Conservation (phyloP, 2,797 vertebrate species). For the Peromyscus melanophrys region DNA sequence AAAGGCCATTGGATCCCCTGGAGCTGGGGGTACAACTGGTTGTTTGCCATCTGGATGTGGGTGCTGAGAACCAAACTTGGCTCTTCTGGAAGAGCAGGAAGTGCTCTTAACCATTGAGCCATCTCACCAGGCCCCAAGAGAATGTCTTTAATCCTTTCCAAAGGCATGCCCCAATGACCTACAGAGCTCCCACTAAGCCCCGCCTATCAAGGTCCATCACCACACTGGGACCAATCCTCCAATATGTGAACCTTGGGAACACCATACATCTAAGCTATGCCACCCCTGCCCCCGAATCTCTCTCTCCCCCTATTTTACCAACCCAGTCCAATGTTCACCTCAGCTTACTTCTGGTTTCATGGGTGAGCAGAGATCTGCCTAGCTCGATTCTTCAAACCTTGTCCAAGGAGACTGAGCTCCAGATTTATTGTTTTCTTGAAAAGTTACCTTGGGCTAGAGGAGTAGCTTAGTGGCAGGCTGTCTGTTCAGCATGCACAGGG, state of each 20-base stretch:
- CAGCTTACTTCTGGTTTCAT: neutral
- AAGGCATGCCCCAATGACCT: neutral
- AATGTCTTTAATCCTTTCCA: neutral
- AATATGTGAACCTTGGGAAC: neutral
- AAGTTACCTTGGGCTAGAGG: neutral
- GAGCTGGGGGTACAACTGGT: neutral
- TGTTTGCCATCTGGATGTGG: neutral
- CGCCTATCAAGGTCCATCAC: no score
- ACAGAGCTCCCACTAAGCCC: neutral
- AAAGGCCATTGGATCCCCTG: neutral
- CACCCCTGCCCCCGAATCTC: rapidly evolving
- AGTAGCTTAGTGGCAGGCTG: neutral
- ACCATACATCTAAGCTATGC: neutral
- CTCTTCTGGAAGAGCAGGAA: neutral
- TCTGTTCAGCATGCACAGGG: neutral
- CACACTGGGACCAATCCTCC: neutral
- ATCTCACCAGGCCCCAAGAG: neutral
- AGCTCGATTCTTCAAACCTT: neutral
- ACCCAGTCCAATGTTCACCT: neutral
- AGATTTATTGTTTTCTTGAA: neutral
- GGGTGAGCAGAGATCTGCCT: neutral
- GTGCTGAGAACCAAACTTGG: neutral
- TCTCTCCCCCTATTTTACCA: no score
- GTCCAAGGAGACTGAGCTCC: neutral
- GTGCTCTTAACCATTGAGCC: neutral